phyloP scores from a whole-genome alignment of 2,888 invertebrate genomes.

The Eilema sororculum region DNA sequence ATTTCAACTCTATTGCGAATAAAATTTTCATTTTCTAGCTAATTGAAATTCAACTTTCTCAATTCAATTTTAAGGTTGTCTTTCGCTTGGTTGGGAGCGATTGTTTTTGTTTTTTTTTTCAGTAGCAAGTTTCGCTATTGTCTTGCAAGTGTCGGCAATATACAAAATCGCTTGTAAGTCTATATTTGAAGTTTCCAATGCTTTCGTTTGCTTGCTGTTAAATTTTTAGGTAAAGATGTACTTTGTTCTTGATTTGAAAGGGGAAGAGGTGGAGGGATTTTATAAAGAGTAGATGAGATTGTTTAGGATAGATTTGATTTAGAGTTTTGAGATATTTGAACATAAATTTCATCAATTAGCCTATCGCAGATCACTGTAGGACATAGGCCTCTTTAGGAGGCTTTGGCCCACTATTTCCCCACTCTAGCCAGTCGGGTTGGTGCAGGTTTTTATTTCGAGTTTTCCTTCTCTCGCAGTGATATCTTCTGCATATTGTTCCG shows the following conservation, averaged over 20 bases:
- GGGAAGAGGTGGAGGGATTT: neutral
- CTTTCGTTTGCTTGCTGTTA: slow-evolving; percentile 43
- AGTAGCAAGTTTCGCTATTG: slow-evolving; percentile 42
- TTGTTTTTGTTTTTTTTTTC: slow-evolving; percentile 42
- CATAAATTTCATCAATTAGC: no score
- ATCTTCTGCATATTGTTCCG: no score
- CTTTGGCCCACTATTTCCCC: no score
- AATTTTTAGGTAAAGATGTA: slow-evolving; percentile 21
- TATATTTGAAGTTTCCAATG: slow-evolving; percentile 51
- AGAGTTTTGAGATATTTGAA: neutral
- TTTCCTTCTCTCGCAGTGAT: no score
- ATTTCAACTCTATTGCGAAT: slow-evolving; percentile 40
- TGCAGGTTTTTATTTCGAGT: no score
- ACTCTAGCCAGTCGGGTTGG: no score
- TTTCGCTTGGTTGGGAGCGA: slow-evolving; percentile 2
- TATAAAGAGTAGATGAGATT: neutral
- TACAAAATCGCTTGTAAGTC: slow-evolving; percentile 48
- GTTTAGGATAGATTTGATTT: neutral
- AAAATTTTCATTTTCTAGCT: neutral
- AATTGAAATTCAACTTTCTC: slow-evolving; percentile 8
- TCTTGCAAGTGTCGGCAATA: slow-evolving; percentile 41
- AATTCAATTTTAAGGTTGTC: accelerated
- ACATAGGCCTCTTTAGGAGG: no score
- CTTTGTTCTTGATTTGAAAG: slow-evolving; percentile 18
- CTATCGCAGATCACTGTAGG: no score